These are phyloP conservation scores for Dissostichus mawsoni DNA, from an alignment of 2,113 vertebrate species.

Conservation along the genomic window DNA sequence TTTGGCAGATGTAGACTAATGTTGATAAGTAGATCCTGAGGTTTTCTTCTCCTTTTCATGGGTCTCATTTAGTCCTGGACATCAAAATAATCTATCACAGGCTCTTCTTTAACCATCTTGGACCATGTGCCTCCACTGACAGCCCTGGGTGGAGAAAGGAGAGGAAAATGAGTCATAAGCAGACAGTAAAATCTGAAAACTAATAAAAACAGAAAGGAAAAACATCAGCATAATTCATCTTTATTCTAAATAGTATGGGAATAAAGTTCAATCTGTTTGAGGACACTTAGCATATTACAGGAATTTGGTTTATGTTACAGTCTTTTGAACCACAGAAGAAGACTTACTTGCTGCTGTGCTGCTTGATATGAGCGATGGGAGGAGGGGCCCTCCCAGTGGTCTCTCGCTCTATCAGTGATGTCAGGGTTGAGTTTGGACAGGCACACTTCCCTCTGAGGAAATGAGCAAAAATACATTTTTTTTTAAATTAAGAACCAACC, in stretches of 20 bases:
- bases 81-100: slow-evolving; percentile 96
- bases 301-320: no score
- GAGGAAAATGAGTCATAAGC: not conserved
- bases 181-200: not conserved
- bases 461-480: not conserved
- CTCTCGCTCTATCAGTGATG: slow-evolving; percentile 92
- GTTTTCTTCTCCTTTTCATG: not conserved
- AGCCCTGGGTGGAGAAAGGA: slow-evolving; percentile 72
- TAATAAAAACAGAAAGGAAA: not conserved
- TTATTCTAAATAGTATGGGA: not conserved
- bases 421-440: slow-evolving; percentile 90
- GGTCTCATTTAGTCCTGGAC: slow-evolving; percentile 89
- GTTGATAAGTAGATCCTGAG: slow-evolving; percentile 25
- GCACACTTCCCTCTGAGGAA: slow-evolving; percentile 90
- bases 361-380: slow-evolving; percentile 94
- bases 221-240: not conserved
- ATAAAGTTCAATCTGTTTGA: not conserved
- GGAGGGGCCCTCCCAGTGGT: slow-evolving; percentile 88
- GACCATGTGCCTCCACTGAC: slow-evolving; percentile 82
- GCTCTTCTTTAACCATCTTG: slow-evolving; percentile 90
- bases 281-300: not conserved
- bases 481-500: not conserved
- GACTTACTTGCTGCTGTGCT: slow-evolving; percentile 91
- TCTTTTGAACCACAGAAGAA: not conserved
- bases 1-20: slow-evolving; percentile 22